These are phyloP conservation scores for Lamproptera curius DNA, from an alignment of 2,888 invertebrate species.

Conservation along the genomic window DNA sequence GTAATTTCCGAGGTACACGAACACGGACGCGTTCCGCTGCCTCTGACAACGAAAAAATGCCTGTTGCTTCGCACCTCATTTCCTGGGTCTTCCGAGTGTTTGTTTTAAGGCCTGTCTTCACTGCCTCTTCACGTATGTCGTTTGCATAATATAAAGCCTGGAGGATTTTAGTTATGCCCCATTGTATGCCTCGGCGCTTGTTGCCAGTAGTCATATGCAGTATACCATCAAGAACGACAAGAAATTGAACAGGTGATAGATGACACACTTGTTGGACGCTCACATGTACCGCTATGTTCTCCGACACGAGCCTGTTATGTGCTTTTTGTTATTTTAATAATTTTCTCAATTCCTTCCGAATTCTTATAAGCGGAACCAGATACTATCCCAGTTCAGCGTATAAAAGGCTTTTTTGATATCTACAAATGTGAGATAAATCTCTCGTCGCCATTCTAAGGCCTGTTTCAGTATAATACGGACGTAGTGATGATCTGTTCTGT, in stretches of 20 bases:
- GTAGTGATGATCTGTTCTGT: neutral
- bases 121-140: neutral
- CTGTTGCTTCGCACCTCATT: neutral
- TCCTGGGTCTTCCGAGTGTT: neutral
- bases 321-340: too few relatives aligned
- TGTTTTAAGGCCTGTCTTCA: neutral
- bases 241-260: neutral
- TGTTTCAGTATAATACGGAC: neutral
- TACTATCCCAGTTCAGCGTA: too few relatives aligned
- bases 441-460: too few relatives aligned
- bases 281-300: neutral
- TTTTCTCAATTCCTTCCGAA: too few relatives aligned
- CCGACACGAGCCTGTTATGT: too few relatives aligned
- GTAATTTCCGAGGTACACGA: too few relatives aligned
- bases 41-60: too few relatives aligned
- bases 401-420: too few relatives aligned
- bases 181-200: neutral
- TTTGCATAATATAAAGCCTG: neutral
- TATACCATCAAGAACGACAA: neutral
- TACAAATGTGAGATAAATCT: too few relatives aligned
- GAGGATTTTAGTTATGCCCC: neutral
- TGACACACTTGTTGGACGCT: neutral
- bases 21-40: too few relatives aligned
- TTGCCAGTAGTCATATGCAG: neutral
- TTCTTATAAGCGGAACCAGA: too few relatives aligned